phyloP scores from a whole-genome alignment of 2,797 vertebrate genomes.

The Decapterus maruadsi region DNA sequence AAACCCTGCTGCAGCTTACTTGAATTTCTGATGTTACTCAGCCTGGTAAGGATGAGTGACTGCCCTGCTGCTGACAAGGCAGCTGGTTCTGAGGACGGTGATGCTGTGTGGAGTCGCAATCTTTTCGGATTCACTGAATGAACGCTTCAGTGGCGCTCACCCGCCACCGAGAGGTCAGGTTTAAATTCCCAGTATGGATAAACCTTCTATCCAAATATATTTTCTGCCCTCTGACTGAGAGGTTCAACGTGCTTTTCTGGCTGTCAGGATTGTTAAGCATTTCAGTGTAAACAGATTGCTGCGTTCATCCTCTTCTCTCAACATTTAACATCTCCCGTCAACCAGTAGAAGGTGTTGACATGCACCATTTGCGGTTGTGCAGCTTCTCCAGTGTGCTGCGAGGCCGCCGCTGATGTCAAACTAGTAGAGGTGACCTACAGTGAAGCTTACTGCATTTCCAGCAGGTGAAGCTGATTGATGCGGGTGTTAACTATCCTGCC shows the following conservation, averaged over 20 bases:
- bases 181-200: slow-evolving; percentile 39
- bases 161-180: slow-evolving; percentile 7
- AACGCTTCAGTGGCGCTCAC: slow-evolving; percentile 6
- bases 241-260: slow-evolving; percentile 43
- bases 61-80: neutral
- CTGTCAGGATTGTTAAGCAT: slow-evolving; percentile 53
- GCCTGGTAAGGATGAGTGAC: neutral
- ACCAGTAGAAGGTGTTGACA: slow-evolving; percentile 43
- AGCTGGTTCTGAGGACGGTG: slow-evolving; percentile 12
- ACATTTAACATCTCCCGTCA: slow-evolving; percentile 57
- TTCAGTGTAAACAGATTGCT: slow-evolving; percentile 47
- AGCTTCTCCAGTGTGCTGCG: slow-evolving; percentile 24
- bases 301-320: slow-evolving; percentile 31
- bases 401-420: slow-evolving; percentile 21
- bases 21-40: neutral
- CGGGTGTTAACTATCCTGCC: neutral
- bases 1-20: neutral
- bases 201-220: slow-evolving; percentile 23
- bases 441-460: neutral
- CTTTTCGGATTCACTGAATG: slow-evolving; percentile 11
- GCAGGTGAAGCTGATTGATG: neutral
- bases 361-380: slow-evolving; percentile 29
- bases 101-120: neutral
- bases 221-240: slow-evolving; percentile 19
- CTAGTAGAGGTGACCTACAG: neutral